Conservation (phyloP, 2,113 vertebrate genomes). For the Menidia beryllina region DNA sequence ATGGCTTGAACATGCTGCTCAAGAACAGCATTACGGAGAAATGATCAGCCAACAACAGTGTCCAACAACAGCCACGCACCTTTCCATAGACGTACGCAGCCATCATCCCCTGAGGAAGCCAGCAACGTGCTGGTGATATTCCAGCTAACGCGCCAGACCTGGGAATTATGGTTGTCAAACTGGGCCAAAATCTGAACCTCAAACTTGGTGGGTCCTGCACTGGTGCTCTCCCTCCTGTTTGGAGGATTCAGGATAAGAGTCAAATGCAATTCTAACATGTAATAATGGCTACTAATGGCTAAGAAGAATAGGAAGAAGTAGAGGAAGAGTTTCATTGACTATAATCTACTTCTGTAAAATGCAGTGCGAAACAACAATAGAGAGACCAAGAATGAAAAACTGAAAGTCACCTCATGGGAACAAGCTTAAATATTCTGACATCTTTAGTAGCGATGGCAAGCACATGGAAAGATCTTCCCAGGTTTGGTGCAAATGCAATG, state of each 20-base stretch:
- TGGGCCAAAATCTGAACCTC: conserved; percentile 95
- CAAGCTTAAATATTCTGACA: conserved; percentile 95
- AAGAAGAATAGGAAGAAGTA: too few species aligned
- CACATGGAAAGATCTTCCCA: conserved; percentile 96
- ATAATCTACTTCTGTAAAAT: neutral
- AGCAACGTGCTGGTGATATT: conserved; percentile 97
- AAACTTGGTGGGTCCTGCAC: conserved; percentile 92
- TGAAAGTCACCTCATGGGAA: conserved; percentile 88
- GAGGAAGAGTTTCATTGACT: neutral
- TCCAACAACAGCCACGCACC: conserved; percentile 76
- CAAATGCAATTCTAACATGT: neutral
- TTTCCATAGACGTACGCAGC: conserved; percentile 98
- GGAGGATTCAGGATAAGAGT: neutral
- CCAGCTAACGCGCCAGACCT: conserved; percentile 98
- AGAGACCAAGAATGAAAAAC: neutral
- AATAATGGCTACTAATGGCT: too few species aligned
- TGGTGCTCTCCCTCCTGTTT: conserved; percentile 89
- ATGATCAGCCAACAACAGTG: neutral
- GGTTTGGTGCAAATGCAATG: conserved; percentile 96
- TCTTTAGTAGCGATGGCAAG: conserved; percentile 98
- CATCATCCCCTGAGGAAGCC: conserved; percentile 97
- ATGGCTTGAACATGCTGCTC: neutral
- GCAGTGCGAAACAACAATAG: neutral
- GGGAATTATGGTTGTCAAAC: conserved; percentile 98
- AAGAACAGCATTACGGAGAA: neutral